Evolutionary conservation across 2,888 invertebrate species (phyloP).

Genomic region (Tetheella fluctuosa): DNA sequence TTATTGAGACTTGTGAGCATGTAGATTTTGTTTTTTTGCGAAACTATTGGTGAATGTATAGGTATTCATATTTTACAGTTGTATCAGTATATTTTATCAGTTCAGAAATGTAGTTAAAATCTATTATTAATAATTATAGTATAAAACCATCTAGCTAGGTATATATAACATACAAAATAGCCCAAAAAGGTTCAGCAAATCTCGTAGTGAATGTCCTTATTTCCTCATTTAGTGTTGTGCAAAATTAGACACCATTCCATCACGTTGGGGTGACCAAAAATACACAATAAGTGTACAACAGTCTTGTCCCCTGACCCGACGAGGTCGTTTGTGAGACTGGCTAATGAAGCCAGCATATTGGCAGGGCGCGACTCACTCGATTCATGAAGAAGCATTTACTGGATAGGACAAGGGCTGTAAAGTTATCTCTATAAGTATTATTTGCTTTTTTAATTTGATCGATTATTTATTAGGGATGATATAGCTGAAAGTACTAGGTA

Average conservation of each 20-base stretch:
- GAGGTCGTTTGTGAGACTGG: constrained; percentile 63
- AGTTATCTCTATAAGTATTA: too few relatives aligned
- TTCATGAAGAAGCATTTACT: constrained; percentile 28
- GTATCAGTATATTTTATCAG: too few relatives aligned
- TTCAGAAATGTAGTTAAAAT: too few relatives aligned
- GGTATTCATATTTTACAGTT: too few relatives aligned
- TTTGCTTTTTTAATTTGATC: too few relatives aligned
- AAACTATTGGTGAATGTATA: too few relatives aligned
- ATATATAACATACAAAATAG: background rate
- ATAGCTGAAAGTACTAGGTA: too few relatives aligned
- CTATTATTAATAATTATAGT: too few relatives aligned
- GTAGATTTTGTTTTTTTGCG: too few relatives aligned
- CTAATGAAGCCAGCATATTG: constrained; percentile 80
- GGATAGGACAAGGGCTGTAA: constrained; percentile 25
- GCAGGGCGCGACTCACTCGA: constrained; percentile 62
- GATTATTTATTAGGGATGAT: background rate
- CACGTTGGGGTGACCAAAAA: constrained; percentile 46
- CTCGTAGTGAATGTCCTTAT: constrained; percentile 38
- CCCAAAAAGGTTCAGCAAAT: background rate
- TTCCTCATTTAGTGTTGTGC: constrained; percentile 64
- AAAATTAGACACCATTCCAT: constrained; percentile 70
- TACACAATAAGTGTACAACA: constrained; percentile 55
- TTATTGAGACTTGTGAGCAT: too few relatives aligned
- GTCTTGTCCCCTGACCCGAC: constrained; percentile 60
- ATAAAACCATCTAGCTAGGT: too few relatives aligned